Base-by-base conservation (phyloP, 2,113 vertebrate genomes). In the Nettapus auritus region DNA sequence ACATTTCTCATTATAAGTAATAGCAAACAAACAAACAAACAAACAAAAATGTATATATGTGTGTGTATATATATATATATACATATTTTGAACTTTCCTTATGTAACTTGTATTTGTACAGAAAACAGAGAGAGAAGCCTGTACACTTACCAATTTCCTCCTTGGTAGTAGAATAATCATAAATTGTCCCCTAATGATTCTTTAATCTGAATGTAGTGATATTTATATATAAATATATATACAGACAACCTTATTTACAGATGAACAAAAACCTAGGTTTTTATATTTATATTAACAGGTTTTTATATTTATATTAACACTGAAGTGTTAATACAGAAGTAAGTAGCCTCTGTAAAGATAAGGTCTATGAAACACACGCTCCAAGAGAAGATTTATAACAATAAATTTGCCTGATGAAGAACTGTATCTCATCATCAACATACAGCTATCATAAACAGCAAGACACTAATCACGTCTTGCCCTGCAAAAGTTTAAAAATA, bases 1-100 rank as follows among this genome's bases (percentile, higher is more conserved):
- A 3, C 5, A 20, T 21, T 78, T 82, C 9, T 44, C 3, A 44
- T 67, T 44, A 28, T 23, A 36, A 52, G 25, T 28, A 46, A 2
- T 7, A 74, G 6, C 7, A 85, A 82, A n/a, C n/a, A n/a, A n/a
- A n/a, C n/a, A 92, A 57, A 11, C 19, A 48, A 46, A 46, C 18
- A 44, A 20, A 46, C 9, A 46, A 21, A 42, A 42, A 42, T 16
- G 12, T 42, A 20, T 53, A 13, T 4, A 29, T 3, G 6, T 9
- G 12, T 23, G 17, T 5, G 42, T 9, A 16, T 23, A 20, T 12
- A 16, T 5, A n/a, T 1, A 64, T 0, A 55, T 0, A 44, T 3
- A 23, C 7, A 44, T 4, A 4, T 31, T 48, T 42, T 59, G 19
- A 79, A 71, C 4, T 2, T 55, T 75, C 2, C 23, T 56, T 66